Evolutionary conservation across 1,140 invertebrate genomes (phyloP).

Genomic region (Halictus rubicundus): DNA sequence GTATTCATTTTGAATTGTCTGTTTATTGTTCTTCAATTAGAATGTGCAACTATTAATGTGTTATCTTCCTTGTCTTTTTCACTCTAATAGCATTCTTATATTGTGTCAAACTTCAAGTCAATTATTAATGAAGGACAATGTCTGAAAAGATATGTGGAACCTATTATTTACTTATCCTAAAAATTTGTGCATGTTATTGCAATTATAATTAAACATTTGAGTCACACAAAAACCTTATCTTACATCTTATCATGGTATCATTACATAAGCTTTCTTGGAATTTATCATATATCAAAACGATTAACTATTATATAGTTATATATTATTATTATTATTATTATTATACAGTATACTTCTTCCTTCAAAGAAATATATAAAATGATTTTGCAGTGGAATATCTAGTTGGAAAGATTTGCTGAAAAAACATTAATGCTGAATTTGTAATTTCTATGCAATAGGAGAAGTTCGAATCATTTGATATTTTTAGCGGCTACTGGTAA

Average conservation of each 20-base stretch:
- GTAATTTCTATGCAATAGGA: no score
- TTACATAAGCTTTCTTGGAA: slow-evolving; percentile 7
- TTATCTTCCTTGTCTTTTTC: no score
- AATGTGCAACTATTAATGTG: slow-evolving; percentile 3
- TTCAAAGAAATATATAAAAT: background rate
- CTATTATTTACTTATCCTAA: background rate
- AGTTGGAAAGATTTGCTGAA: background rate
- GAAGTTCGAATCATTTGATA: background rate
- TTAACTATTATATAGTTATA: no score
- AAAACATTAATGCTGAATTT: background rate
- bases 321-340: no score
- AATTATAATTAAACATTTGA: background rate
- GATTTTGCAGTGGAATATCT: background rate
- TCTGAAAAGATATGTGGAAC: slow-evolving; percentile 4
- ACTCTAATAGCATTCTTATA: slow-evolving; percentile 3
- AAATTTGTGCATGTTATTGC: background rate
- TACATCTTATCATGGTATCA: background rate
- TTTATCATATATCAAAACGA: background rate
- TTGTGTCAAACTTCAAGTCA: background rate
- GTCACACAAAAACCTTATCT: background rate
- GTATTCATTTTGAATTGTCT: slow-evolving; percentile 44
- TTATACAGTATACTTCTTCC: no score
- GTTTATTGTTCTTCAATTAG: background rate
- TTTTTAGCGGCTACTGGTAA: background rate
- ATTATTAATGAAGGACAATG: background rate